phyloP scores from a whole-genome alignment of 2,113 vertebrate genomes.

The Mirounga angustirostris region DNA sequence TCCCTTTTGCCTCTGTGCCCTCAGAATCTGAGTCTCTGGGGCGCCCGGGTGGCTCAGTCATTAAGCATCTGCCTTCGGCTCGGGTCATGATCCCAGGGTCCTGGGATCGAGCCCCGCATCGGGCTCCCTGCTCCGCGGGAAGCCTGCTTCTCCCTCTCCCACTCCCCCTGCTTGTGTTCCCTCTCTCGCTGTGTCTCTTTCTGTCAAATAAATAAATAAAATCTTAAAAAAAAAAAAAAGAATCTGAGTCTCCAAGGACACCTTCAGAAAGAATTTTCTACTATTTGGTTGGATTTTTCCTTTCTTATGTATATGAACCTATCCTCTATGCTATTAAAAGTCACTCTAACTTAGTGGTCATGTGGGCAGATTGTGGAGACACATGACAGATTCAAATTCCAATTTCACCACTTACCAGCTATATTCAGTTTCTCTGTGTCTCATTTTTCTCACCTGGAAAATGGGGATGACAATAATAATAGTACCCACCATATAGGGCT shows the following conservation, averaged over 20 bases:
- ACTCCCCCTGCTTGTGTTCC: too few relatives aligned
- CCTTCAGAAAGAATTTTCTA: not conserved
- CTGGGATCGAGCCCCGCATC: too few relatives aligned
- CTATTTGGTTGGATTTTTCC: not conserved
- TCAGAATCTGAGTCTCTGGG: not conserved
- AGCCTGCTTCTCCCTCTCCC: too few relatives aligned
- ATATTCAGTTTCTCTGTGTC: not conserved
- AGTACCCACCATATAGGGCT: not conserved
- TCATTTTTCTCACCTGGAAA: slow-evolving; percentile 2
- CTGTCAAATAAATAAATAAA: too few relatives aligned
- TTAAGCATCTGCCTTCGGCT: too few relatives aligned
- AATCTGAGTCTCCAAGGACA: not conserved
- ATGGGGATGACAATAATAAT: not conserved
- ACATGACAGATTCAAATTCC: not conserved
- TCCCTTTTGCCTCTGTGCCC: not conserved
- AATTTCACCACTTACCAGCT: not conserved
- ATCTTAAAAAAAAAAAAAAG: too few relatives aligned
- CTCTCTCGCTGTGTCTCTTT: too few relatives aligned
- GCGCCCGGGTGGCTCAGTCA: too few relatives aligned
- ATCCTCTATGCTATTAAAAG: not conserved
- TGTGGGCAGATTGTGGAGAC: not conserved
- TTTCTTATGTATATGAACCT: not conserved
- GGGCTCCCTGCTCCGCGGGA: too few relatives aligned
- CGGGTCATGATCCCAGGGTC: too few relatives aligned
- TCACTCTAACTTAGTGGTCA: not conserved